These are phyloP conservation scores for Polymixis lichenea DNA, from an alignment of 2,888 invertebrate species.

Conservation along the genomic window DNA sequence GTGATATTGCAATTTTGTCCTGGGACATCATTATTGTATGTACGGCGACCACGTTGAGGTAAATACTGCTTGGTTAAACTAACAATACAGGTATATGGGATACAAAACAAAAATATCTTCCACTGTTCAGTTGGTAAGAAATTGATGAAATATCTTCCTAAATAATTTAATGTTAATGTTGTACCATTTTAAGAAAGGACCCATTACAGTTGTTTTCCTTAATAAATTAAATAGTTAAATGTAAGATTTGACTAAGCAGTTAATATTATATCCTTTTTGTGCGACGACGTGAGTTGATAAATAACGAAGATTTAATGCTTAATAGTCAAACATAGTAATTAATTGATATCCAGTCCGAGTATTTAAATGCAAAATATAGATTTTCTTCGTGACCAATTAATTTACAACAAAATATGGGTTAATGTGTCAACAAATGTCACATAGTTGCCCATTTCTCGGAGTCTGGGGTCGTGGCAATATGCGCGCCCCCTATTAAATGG, in stretches of 20 bases:
- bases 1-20: slow-evolving; percentile 83
- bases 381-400: not conserved
- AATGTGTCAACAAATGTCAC: not conserved
- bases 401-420: not conserved
- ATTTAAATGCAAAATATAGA: not conserved
- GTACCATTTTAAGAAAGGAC: not conserved
- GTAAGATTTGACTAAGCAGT: slow-evolving; percentile 65
- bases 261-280: slow-evolving; percentile 21
- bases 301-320: slow-evolving; percentile 29
- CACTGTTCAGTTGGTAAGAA: not conserved
- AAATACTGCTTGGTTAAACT: slow-evolving; percentile 66
- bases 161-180: not conserved
- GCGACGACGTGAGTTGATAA: slow-evolving; percentile 57
- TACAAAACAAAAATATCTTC: slow-evolving; percentile 12
- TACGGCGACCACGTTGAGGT: slow-evolving; percentile 56
- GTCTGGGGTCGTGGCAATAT: too few species aligned
- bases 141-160: not conserved
- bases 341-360: not conserved
- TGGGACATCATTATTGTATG: slow-evolving; percentile 56
- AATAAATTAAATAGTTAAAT: slow-evolving; percentile 10
- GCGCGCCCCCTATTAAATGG: not conserved
- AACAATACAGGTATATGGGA: slow-evolving; percentile 32
- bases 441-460: not conserved
- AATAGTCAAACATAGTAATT: slow-evolving; percentile 5
- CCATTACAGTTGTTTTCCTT: not conserved